A percentile compares a stretch with the other conserved stretches of the same genome.
Conservation (phyloP, 2,113 vertebrate genomes). For the Daubentonia madagascariensis region DNA sequence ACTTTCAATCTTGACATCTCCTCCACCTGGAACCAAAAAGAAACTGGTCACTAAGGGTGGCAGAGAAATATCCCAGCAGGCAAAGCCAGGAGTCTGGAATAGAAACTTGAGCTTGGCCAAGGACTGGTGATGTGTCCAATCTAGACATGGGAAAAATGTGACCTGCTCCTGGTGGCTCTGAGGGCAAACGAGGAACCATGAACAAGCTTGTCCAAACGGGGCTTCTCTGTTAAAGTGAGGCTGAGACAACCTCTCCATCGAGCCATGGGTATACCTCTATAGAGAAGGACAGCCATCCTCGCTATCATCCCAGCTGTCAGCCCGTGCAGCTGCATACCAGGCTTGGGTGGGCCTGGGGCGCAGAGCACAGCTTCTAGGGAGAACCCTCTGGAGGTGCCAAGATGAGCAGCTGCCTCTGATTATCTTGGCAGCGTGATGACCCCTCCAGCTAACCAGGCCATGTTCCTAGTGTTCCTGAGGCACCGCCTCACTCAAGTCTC, state of each 20-base stretch:
- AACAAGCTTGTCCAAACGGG: background rate
- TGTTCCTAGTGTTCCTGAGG: no score
- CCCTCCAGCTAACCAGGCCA: background rate
- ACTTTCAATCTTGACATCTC: constrained; percentile 92
- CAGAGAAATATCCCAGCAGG: background rate
- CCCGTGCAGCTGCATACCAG: background rate
- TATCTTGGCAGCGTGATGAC: fast-evolving
- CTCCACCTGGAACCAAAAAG: constrained; percentile 86
- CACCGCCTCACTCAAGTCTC: background rate
- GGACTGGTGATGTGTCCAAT: background rate
- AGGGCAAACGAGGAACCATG: background rate
- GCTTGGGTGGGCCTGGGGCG: background rate
- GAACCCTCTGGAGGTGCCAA: background rate
- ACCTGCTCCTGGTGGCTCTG: background rate
- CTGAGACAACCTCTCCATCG: fast-evolving
- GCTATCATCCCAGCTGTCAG: background rate
- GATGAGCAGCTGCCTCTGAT: background rate
- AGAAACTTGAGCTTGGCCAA: background rate
- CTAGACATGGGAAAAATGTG: fast-evolving
- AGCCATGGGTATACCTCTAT: background rate
- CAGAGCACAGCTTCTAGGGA: background rate
- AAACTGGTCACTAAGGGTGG: background rate
- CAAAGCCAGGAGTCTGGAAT: background rate
- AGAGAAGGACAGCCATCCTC: no score
- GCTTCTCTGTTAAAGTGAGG: fast-evolving